phyloP scores from a whole-genome alignment of 2,797 vertebrate species.

The Oophaga sylvatica region DNA sequence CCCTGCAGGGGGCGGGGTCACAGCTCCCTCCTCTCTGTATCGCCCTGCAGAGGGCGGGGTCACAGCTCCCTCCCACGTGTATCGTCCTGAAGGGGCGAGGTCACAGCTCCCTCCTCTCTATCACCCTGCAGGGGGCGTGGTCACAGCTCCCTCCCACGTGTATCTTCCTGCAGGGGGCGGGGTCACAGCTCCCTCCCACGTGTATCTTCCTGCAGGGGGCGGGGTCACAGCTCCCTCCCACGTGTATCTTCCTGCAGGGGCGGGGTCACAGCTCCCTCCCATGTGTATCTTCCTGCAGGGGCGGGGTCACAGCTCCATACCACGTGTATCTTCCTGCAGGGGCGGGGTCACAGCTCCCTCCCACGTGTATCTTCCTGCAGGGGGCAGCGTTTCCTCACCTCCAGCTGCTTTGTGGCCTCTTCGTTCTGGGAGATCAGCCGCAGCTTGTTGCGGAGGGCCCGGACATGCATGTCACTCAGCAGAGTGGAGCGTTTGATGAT shows the following conservation, averaged over 20 bases:
- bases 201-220: neutral
- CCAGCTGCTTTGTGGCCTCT: conserved; percentile 90
- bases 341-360: neutral
- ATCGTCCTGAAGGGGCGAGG: neutral
- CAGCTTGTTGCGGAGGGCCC: conserved; percentile 90
- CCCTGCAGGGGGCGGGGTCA: neutral
- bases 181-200: neutral
- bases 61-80: neutral
- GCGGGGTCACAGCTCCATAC: neutral
- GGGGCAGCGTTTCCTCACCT: conserved; percentile 72
- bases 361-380: neutral
- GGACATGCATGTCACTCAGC: conserved; percentile 91
- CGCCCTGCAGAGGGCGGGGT: neutral
- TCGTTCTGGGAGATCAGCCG: conserved; percentile 91
- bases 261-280: neutral
- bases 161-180: neutral
- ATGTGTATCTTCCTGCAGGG: neutral
- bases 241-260: neutral
- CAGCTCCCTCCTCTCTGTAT: neutral
- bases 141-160: neutral
- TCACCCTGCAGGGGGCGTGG: neutral
- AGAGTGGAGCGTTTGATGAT: conserved; percentile 76
- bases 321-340: neutral
- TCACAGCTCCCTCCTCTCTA: too few relatives aligned
- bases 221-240: neutral